phyloP scores from a whole-genome alignment of 2,797 vertebrate species.

The Falco peregrinus region DNA sequence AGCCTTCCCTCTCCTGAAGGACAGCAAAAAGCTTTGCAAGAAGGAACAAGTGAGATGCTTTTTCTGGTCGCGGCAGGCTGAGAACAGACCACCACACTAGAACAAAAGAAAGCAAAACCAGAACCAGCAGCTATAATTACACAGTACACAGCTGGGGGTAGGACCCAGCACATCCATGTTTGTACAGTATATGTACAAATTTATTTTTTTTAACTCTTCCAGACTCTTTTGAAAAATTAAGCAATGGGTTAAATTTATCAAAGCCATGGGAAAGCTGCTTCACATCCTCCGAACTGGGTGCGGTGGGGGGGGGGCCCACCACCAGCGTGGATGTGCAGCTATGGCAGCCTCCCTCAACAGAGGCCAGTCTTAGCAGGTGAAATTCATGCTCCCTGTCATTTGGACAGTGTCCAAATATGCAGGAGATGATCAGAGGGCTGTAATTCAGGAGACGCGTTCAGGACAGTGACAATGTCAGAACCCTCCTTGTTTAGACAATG shows the following conservation, averaged over 20 bases:
- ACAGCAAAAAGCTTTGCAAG: slow-evolving; percentile 43
- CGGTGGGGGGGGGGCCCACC: not conserved
- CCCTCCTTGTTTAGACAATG: not conserved
- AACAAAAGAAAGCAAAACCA: slow-evolving; percentile 31
- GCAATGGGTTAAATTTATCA: not conserved
- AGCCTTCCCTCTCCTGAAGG: slow-evolving; percentile 12
- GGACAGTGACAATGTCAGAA: not conserved
- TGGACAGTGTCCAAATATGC: not conserved
- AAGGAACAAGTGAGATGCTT: slow-evolving; percentile 36
- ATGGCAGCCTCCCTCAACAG: not conserved
- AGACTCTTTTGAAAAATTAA: not conserved
- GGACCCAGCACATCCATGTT: not conserved
- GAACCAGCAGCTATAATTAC: slow-evolving; percentile 29
- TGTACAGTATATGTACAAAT: not conserved
- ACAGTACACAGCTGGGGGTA: not conserved
- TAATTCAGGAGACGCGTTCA: not conserved
- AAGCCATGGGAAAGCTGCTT: not conserved
- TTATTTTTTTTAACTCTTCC: not conserved
- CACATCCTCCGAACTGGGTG: not conserved
- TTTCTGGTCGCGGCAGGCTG: slow-evolving; percentile 21
- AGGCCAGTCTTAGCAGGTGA: not conserved
- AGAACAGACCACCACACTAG: slow-evolving; percentile 36
- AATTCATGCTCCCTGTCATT: not conserved
- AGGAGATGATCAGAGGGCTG: not conserved
- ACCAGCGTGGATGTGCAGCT: not conserved